These are phyloP conservation scores for Phyllotis vaccarum DNA, from an alignment of 2,797 vertebrate species.

Conservation along the genomic window DNA sequence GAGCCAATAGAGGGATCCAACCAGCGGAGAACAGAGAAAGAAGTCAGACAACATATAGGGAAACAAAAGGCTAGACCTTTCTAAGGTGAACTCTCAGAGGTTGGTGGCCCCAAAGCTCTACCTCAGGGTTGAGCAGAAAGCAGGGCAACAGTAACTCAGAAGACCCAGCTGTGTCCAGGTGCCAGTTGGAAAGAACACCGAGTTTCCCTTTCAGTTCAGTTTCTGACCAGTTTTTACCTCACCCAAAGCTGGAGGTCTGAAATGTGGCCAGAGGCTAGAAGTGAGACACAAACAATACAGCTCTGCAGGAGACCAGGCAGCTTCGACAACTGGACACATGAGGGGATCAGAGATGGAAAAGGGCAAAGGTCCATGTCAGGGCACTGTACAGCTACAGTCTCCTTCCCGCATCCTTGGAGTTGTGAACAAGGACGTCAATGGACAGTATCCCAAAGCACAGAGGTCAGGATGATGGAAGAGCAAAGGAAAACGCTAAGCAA, in stretches of 20 bases:
- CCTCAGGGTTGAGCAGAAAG: not conserved
- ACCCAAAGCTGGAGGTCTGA: not conserved
- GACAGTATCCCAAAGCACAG: not conserved
- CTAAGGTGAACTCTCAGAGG: not conserved
- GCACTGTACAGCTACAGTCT: not conserved
- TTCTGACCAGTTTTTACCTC: slow-evolving; percentile 28
- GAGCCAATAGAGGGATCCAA: not conserved
- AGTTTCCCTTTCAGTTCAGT: slow-evolving; percentile 33
- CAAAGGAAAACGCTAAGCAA: not conserved
- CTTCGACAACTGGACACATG: not conserved
- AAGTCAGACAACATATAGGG: not conserved
- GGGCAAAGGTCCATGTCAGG: not conserved
- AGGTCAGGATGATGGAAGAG: not conserved
- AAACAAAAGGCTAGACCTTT: not conserved
- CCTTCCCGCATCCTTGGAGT: not conserved
- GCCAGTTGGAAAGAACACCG: not conserved
- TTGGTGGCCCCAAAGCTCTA: not conserved
- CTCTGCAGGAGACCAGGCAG: not conserved
- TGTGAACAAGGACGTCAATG: not conserved
- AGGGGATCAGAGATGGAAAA: not conserved
- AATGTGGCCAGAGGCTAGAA: slow-evolving; percentile 1
- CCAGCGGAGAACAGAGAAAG: not conserved
- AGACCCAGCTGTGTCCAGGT: not conserved
- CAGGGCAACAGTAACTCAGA: not conserved
- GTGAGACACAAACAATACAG: not conserved